Evolutionary conservation across 2,888 invertebrate genomes (phyloP).

Genomic region (Cryptus armator): DNA sequence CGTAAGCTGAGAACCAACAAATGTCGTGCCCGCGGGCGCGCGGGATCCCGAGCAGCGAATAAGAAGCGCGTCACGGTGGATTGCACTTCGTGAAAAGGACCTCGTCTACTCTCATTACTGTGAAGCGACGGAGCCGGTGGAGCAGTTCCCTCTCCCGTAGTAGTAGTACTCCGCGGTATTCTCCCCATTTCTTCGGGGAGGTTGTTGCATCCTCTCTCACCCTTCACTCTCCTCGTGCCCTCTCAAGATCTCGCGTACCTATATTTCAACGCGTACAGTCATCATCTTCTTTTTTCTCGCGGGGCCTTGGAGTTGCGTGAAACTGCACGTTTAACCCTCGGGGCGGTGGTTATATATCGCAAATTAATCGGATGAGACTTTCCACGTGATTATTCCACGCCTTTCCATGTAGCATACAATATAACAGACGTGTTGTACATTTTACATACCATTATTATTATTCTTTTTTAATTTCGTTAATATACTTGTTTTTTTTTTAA

Average conservation of each 20-base stretch:
- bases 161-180: constrained; percentile 36
- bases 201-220: background rate
- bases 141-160: constrained; percentile 7
- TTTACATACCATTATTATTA: background rate
- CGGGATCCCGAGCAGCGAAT: constrained; percentile 72
- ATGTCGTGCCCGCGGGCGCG: constrained; percentile 75
- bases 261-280: background rate
- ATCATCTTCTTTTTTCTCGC: constrained; percentile 11
- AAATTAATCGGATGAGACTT: constrained; percentile 54
- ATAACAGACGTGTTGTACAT: background rate
- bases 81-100: constrained; percentile 82
- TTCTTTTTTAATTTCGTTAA: background rate
- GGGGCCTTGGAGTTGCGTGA: constrained; percentile 7
- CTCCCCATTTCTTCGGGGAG: constrained; percentile 33
- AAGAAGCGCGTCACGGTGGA: constrained; percentile 80
- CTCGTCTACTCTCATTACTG: constrained; percentile 80
- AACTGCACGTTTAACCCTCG: constrained; percentile 51
- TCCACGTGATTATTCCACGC: background rate
- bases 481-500: too few species aligned
- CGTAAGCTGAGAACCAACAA: constrained; percentile 82
- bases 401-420: background rate
- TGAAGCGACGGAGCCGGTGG: constrained; percentile 59
- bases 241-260: constrained; percentile 7
- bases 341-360: constrained; percentile 7
- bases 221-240: background rate